Evolutionary conservation across 2,113 vertebrate species (phyloP).

Genomic region (Crypturellus undulatus): DNA sequence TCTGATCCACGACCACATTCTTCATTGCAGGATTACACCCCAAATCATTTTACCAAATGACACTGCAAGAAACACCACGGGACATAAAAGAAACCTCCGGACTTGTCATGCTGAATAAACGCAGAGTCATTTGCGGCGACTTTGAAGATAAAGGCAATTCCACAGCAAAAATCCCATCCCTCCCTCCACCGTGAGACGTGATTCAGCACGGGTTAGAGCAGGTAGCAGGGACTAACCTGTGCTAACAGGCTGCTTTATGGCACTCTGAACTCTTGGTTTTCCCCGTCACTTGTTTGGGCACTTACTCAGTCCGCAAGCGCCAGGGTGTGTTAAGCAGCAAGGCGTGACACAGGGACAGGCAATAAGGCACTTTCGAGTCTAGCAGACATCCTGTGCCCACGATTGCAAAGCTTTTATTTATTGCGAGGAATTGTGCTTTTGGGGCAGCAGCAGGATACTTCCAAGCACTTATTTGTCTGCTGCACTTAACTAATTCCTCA

Average conservation of each 20-base stretch:
- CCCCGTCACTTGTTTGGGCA: background rate
- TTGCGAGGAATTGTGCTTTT: background rate
- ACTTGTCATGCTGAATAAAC: background rate
- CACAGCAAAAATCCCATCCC: background rate
- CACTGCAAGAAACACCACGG: background rate
- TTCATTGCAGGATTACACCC: conserved; percentile 20
- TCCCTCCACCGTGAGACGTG: background rate
- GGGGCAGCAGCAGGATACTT: background rate
- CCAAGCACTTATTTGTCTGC: background rate
- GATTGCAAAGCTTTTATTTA: background rate
- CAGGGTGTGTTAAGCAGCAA: background rate
- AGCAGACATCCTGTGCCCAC: background rate
- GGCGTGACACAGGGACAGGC: background rate
- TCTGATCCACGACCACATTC: background rate
- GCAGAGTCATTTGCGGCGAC: background rate
- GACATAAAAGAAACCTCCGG: background rate
- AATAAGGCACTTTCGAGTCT: background rate
- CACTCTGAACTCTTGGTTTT: background rate
- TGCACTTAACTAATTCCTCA: background rate
- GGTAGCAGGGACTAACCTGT: background rate
- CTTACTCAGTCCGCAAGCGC: conserved; percentile 21
- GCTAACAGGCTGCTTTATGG: background rate
- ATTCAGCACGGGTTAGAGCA: conserved; percentile 24
- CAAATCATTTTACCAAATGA: conserved; percentile 7
- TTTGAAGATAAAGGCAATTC: conserved; percentile 1